Base-by-base conservation (phyloP, 37 sponge, comb jelly and placozoan species). In the Beroe ovata region DNA sequence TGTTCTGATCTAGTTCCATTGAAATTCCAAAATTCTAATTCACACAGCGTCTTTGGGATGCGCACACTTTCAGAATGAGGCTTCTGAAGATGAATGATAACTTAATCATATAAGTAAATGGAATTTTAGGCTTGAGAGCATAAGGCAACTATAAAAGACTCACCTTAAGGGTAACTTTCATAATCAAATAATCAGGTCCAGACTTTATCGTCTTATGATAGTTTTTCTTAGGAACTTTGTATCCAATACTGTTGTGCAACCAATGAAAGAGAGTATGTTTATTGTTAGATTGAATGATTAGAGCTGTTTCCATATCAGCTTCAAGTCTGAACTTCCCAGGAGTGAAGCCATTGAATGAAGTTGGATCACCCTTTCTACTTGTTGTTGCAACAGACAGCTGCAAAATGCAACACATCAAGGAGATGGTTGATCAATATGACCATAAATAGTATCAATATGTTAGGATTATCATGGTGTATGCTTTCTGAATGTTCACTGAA, bases 11-110 rank as follows among this genome's bases (percentile, higher is more conserved):
- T 66, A 14, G 33, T 66, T 29, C 35, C 69, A 66, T 66, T 66
- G 30, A 34, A 66, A 8, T 66, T 37, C 69, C 69, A 66, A 16
- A 66, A 66, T 32, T 66, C 69, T 11, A 25, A 66, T 66, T 66
- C 69, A 66, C 69, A 66, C 2, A 66, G 35, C 18, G 29, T 66
- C 36, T 66, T 26, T 25, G 69, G 35, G 32, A 66, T 28, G 26
- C 63, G 28, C 26, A 28, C 26, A 6, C 21, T 6, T 28, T 16
- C 63, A n/a, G 63, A 62, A 6, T 62, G 21, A 8, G 63, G 63
- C 26, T 62, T 62, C 63, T 62, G 63, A 16, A 18, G 26, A 62
- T 62, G 16, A 16, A 16, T 58, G 59, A 58, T 58, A 58, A 11
- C 59, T 11, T 58, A 58, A 58, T 58, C 59, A 11, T 19, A 58